Base-by-base conservation (phyloP, 2,797 vertebrate species). In the Parauchenoglanis punctatus region DNA sequence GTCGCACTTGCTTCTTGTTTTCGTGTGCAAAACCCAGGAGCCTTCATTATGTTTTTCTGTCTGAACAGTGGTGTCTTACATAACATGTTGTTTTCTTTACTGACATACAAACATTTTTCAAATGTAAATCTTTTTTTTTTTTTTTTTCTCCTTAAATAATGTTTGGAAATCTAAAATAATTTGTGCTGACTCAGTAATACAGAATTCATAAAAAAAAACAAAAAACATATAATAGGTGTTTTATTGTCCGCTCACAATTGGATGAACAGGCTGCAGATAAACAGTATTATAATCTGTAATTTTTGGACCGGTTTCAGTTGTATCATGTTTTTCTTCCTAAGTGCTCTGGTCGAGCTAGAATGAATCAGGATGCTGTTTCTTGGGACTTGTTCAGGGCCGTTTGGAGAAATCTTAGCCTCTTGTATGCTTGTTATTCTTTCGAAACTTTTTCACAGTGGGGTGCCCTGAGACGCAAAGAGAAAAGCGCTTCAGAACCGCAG, bases 391-490 rank as follows among this genome's bases (percentile, higher is more conserved):
- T 85, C 49, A n/a, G 73, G 83, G 76, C 87, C 65, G 84, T 58
- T 81, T 90, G 85, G 90, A 86, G 87, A 90, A 91, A 90, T 92
- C 90, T 93, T 91, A 88, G 91, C 89, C 89, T 59, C 78, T 89
- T 89, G 84, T 93, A 88, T 92, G 87, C 73, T 92, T 91, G 87
- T 89, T 91, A 84, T 93, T 92, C 89, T 88, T 83, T 88, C 84
- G 35, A 86, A 87, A 58, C 90, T 89, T 89, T 77, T 78, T 83
- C 70, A 89, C 91, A 91, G 89, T 90, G 89, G 85, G 90, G 89
- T 88, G 90, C 81, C 89, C 58, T 65, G 78, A 80, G 89, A 87
- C 87, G 72, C 23, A 0, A 65, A 89, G 90, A 89, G 93, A 91
- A 91, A 91, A 85, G 87, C 88, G 86, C 87, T 92, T 91, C 90